Conservation (phyloP, 2,113 vertebrate species). For the Empidonax traillii region DNA sequence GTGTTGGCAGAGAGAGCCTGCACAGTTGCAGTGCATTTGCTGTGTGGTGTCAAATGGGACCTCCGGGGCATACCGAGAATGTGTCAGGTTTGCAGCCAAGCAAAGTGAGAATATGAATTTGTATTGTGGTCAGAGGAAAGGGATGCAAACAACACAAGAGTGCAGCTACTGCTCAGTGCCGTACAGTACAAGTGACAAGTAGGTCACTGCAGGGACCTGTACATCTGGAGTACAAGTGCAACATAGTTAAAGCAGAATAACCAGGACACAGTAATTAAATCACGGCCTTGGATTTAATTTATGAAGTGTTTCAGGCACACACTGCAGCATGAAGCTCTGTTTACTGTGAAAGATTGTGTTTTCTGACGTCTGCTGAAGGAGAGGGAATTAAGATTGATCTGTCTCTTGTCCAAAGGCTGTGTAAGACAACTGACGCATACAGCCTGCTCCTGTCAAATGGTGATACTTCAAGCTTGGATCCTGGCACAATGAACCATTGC, state of each 20-base stretch:
- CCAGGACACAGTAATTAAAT: constrained; percentile 53
- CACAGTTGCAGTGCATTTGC: constrained; percentile 6
- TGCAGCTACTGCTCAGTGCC: not conserved
- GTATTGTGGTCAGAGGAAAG: not conserved
- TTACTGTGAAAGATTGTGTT: constrained; percentile 46
- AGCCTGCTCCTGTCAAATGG: constrained; percentile 22
- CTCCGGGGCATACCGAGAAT: not conserved
- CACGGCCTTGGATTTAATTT: constrained; percentile 52
- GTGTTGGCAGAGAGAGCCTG: not conserved
- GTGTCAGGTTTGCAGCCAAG: constrained; percentile 43
- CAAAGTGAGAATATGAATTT: constrained; percentile 7
- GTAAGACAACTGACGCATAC: constrained; percentile 21
- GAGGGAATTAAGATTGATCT: constrained; percentile 48
- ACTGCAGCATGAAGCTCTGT: constrained; percentile 35
- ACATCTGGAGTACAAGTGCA: constrained; percentile 31
- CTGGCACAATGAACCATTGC: not conserved
- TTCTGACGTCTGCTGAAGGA: constrained; percentile 28
- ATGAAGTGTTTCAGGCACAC: constrained; percentile 55
- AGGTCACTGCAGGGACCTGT: constrained; percentile 30
- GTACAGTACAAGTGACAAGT: not conserved
- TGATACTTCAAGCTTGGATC: not conserved
- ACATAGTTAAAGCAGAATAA: constrained; percentile 31
- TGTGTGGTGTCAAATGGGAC: constrained; percentile 11
- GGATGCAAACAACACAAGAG: not conserved
- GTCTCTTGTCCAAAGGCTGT: constrained; percentile 14